These are phyloP conservation scores for Sylvilagus bachmani DNA, from an alignment of 2,113 vertebrate species.

Conservation along the genomic window DNA sequence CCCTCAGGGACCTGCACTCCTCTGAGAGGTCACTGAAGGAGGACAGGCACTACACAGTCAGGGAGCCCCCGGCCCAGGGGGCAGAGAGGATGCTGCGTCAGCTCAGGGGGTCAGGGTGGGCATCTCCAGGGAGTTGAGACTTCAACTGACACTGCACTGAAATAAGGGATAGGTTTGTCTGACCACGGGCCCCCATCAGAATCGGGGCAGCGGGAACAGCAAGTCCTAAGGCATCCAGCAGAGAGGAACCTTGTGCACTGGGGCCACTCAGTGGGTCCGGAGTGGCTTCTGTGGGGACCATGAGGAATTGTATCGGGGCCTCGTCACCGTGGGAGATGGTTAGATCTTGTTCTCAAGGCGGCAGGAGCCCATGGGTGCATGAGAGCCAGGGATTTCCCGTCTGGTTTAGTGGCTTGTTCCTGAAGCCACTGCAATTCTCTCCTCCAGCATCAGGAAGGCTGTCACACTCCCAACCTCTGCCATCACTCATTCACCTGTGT, in stretches of 20 bases:
- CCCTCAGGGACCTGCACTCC: background rate
- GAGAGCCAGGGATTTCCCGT: background rate
- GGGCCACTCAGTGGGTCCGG: background rate
- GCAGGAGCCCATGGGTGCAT: background rate
- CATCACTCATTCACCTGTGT: background rate
- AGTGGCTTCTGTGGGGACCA: background rate
- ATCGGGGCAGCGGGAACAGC: background rate
- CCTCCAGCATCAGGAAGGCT: background rate
- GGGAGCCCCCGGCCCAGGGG: background rate
- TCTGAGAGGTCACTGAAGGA: background rate
- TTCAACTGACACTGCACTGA: background rate
- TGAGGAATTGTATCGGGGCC: background rate
- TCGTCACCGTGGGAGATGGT: no score
- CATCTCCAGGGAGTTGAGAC: background rate
- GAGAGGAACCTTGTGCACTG: background rate
- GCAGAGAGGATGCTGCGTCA: rapidly evolving
- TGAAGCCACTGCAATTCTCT: background rate
- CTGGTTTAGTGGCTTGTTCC: background rate
- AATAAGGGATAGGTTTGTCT: background rate
- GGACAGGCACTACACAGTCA: rapidly evolving
- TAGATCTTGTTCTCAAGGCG: background rate
- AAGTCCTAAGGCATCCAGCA: rapidly evolving
- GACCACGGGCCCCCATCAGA: background rate
- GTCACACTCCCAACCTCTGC: no score
- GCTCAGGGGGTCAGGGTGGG: background rate